A percentile compares a stretch with the other conserved stretches of the same genome.
Evolutionary conservation across 1,140 invertebrate genomes (phyloP).

Genomic region (Oncopeltus fasciatus): DNA sequence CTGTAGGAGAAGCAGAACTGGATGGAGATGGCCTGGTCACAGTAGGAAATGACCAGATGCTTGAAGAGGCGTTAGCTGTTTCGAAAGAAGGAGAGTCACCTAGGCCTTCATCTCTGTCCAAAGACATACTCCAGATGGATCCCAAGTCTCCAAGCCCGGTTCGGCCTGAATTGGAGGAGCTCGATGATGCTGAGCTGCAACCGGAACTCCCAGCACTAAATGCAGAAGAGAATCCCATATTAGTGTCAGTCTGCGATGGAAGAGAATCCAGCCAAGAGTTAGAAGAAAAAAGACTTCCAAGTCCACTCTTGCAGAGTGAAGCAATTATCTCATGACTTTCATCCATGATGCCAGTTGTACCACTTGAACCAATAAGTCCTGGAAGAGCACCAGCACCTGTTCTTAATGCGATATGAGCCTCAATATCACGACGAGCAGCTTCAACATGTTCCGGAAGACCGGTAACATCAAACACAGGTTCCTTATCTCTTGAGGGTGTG

Average conservation of each 20-base stretch:
- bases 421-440: conserved; percentile 86
- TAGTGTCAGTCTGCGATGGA: conserved; percentile 27
- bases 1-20: conserved; percentile 47
- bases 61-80: conserved; percentile 39
- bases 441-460: conserved; percentile 94
- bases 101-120: conserved; percentile 65
- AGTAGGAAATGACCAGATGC: conserved; percentile 53
- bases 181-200: conserved; percentile 43
- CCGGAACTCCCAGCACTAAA: conserved; percentile 30
- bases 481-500: conserved; percentile 92
- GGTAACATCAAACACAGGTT: conserved; percentile 97
- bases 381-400: conserved; percentile 54
- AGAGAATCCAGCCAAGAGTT: conserved; percentile 33
- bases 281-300: conserved; percentile 36
- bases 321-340: conserved; percentile 43
- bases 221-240: conserved; percentile 29
- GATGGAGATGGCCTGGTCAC: conserved; percentile 52
- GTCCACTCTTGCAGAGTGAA: conserved; percentile 44
- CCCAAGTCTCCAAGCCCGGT: conserved; percentile 49
- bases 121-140: conserved; percentile 53
- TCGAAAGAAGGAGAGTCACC: conserved; percentile 69
- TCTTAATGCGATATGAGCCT: conserved; percentile 91
- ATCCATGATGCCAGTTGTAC: conserved; percentile 22
- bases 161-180: conserved; percentile 50
- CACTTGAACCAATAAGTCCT: conserved; percentile 10